Conservation (phyloP, 2,113 vertebrate genomes). For the Anas platyrhynchos region DNA sequence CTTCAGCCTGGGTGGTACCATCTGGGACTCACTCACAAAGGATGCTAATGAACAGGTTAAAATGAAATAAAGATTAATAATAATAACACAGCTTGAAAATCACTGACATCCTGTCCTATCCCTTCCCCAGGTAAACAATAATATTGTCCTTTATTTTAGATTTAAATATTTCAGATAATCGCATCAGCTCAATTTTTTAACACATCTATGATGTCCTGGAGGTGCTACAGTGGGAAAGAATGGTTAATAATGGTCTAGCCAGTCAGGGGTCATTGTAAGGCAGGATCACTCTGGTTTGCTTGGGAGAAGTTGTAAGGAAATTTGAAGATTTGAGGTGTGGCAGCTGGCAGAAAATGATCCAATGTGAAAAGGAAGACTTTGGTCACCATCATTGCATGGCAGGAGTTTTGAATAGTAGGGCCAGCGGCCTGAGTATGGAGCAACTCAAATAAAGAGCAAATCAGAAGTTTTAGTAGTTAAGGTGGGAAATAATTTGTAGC, state of each 20-base stretch:
- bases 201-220: not conserved
- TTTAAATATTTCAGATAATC: not conserved
- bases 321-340: not conserved
- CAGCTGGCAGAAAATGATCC: not conserved
- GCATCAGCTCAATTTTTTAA: not conserved
- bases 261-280: not conserved
- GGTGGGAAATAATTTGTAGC: constrained; percentile 19
- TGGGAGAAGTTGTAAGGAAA: not conserved
- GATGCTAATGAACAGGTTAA: not conserved
- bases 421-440: not conserved
- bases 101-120: not conserved
- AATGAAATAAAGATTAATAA: not conserved
- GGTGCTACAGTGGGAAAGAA: not conserved
- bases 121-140: not conserved
- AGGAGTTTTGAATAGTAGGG: not conserved
- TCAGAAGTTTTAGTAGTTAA: not conserved
- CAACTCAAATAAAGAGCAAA: not conserved
- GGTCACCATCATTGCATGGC: not conserved
- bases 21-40: not conserved
- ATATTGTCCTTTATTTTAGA: not conserved
- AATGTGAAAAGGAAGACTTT: not conserved
- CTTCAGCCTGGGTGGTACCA: not conserved
- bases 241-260: not conserved
- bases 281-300: not conserved
- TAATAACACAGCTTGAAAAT: not conserved